These are phyloP conservation scores for Clivina fossor DNA, from an alignment of 2,888 invertebrate genomes.

Conservation along the genomic window DNA sequence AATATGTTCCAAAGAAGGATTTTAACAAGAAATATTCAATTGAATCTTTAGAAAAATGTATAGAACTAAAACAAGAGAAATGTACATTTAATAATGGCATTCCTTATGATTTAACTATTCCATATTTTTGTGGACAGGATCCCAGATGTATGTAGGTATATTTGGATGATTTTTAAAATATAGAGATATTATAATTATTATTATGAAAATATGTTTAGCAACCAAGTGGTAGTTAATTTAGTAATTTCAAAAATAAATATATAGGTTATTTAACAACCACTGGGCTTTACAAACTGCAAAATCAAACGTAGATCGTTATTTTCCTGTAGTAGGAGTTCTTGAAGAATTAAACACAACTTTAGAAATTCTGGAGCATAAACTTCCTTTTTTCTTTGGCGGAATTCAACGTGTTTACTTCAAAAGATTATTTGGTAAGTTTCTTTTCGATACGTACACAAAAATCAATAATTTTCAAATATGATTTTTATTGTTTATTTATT, in stretches of 20 bases:
- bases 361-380: conserved; percentile 54
- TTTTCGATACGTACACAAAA: conserved; percentile 11
- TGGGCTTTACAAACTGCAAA: conserved; percentile 61
- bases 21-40: conserved; percentile 11
- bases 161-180: too few species aligned
- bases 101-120: conserved; percentile 56
- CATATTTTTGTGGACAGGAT: conserved; percentile 67
- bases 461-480: conserved; percentile 27
- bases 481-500: too few species aligned
- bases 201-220: too few species aligned
- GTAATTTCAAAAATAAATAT: neutral
- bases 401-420: conserved; percentile 55
- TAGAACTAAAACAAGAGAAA: conserved; percentile 51
- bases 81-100: conserved; percentile 50
- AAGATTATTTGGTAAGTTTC: conserved; percentile 55
- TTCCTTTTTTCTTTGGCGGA: conserved; percentile 63
- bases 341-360: conserved; percentile 61
- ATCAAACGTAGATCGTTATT: conserved; percentile 59
- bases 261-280: conserved; percentile 57
- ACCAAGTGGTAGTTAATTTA: too few species aligned
- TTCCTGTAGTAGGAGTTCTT: conserved; percentile 61
- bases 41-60: conserved; percentile 45
- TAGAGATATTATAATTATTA: conserved; percentile 27
- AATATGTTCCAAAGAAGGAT: conserved; percentile 35
- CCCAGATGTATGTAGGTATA: conserved; percentile 59